phyloP scores from a whole-genome alignment of 2,888 invertebrate genomes.

The Stegophylla sp. region DNA sequence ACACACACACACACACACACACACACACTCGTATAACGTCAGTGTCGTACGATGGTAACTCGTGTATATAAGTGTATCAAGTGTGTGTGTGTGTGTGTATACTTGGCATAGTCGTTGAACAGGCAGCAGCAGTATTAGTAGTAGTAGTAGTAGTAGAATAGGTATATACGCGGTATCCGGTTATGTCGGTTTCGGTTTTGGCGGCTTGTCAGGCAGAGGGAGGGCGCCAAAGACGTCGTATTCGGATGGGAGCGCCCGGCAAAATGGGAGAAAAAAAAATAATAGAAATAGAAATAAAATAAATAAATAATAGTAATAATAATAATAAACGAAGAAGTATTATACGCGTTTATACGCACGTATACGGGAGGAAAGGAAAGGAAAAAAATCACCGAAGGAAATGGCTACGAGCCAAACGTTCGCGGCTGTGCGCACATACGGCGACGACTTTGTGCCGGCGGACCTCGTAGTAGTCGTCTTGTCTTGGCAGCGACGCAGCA shows the following conservation, averaged over 20 bases:
- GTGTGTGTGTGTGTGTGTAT: no score
- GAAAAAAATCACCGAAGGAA: background rate
- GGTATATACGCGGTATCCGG: background rate
- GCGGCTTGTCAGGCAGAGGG: background rate
- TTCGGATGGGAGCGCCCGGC: background rate
- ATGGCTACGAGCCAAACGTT: conserved; percentile 19
- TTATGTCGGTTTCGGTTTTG: conserved; percentile 5
- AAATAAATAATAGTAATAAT: no score
- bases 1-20: no score
- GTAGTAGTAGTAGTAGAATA: no score
- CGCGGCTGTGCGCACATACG: no score
- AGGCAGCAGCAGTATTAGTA: no score
- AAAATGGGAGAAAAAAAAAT: background rate
- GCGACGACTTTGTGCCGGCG: conserved; percentile 2
- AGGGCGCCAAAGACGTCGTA: background rate
- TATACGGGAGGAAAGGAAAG: background rate
- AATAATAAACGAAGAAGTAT: background rate
- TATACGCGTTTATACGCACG: background rate
- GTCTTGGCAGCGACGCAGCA: conserved; percentile 38
- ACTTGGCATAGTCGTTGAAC: no score
- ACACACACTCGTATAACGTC: no score
- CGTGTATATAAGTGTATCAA: no score
- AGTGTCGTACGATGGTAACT: no score
- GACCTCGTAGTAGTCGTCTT: background rate
- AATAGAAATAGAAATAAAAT: background rate